Evolutionary conservation across 2,888 invertebrate genomes (phyloP), one percentile per base, ranked within the genome.

Genomic region (Nycteola revayana): DNA sequence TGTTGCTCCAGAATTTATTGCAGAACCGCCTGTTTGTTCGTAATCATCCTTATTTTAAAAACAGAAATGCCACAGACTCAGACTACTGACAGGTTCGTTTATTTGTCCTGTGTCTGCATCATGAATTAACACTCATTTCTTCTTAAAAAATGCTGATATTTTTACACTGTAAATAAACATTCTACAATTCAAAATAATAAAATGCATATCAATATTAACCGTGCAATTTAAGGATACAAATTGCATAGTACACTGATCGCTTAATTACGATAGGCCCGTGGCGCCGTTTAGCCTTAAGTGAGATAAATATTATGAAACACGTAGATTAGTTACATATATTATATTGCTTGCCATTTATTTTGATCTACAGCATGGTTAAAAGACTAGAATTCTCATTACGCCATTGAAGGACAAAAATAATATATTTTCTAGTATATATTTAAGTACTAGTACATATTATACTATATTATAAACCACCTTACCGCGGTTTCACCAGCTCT

Each of bases 191-290:
- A 21, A n/a, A 21, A 21, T 21, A 21, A 23, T 30, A 20, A 30
- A 32, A 32, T 30, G 26, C 28, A 33, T 33, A 24, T 33, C 18
- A 24, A 39, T 24, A 53, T 51, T 38, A 35, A 32, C 32, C 35
- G 37, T 24, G n/a, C 33, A 27, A 35, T 33, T 29, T 42, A 42
- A 8, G 33, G 50, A 45, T 42, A 35, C 31, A 49, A 42, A 52
- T 45, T 45, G 38, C 25, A 11, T 23, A 20, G n/a, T 21, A 28
- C 45, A 32, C 25, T 32, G 26, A 54, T 54, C 33, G 31, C 37
- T 52, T 52, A 39, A 49, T 45, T 52, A 45, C 39, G 25, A 7
- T 25, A 7, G 35, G 32, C 45, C 42, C 14, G 26, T 24, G 21
- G 49, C 39, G 25, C 25, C 25, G 36, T 28, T 37, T 53, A 40